Base-by-base conservation (phyloP, 2,888 invertebrate species). In the Dasysyrphus albostriatus region DNA sequence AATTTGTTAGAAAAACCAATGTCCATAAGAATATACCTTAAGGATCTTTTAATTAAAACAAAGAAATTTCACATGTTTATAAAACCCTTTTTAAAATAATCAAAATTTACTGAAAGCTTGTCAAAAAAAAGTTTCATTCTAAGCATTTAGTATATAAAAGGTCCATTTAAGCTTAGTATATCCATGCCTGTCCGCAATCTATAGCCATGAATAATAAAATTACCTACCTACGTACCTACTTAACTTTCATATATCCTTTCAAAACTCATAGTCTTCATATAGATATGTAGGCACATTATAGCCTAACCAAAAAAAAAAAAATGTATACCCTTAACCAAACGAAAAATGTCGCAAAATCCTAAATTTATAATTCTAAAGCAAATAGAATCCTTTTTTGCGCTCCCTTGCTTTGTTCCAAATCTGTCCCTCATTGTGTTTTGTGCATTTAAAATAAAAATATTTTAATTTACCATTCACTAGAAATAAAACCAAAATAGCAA, bases 301-400 rank as follows among this genome's bases (percentile, higher is more conserved):
- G 42, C 12, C 49, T 12, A 39, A 80, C 37, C 32, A 42, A 29
- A 72, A 44, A 59, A 69, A 56, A 32, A 58, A n/a, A n/a, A n/a
- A n/a, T n/a, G n/a, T n/a, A n/a, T n/a, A 63, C 47, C 44, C 73
- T 74, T 85, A 58, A 58, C 73, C 74, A 85, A 85, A 70, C 47
- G 85, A 72, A 77, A 85, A 85, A 82, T 82, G 85, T 85, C 85
- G 85, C 85, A 85, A 85, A 85, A 85, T 85, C 82, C 85, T 85
- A 85, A 85, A 85, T 85, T 85, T 85, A 85, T 85, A 85, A 85
- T 82, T 85, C 85, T 85, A 85, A 85, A 85, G 85, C 85, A 85
- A 85, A 85, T 85, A 85, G 85, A 85, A 69, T 61, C 82, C 82
- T 81, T 82, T 63, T 77, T 24, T 65, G 34, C 58, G 49, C 29